Conservation (phyloP, 2,113 vertebrate species). For the Cyanoramphus novaezelandiae region DNA sequence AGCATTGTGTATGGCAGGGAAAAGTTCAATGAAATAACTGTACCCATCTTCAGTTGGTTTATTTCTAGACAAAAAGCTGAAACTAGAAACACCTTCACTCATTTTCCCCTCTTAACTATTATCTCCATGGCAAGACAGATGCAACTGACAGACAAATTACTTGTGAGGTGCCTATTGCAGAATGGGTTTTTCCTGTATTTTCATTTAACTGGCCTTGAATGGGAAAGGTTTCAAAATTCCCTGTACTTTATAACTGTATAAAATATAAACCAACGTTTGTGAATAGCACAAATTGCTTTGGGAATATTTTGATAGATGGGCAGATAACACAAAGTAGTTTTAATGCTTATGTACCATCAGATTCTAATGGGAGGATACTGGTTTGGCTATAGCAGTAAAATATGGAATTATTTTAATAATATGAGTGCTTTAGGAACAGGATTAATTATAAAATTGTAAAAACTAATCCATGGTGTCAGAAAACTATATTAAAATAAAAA, state of each 20-base stretch:
- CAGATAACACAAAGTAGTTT: not conserved
- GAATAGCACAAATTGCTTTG: not conserved
- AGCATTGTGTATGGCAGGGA: not conserved
- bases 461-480: not conserved
- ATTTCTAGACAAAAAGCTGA: not conserved
- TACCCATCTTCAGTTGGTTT: not conserved
- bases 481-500: not conserved
- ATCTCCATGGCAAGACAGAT: not conserved
- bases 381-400: not conserved
- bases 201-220: not conserved
- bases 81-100: not conserved
- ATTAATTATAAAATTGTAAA: not conserved
- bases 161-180: not conserved
- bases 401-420: not conserved
- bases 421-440: not conserved
- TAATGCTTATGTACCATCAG: not conserved
- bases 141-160: not conserved
- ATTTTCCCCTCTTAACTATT: not conserved
- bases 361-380: not conserved
- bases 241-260: not conserved
- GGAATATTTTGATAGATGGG: not conserved
- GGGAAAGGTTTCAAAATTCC: not conserved
- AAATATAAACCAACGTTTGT: not conserved
- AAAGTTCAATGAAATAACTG: not conserved
- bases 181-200: not conserved